These are phyloP conservation scores for Antechinus flavipes DNA, from an alignment of 2,113 vertebrate genomes.

Conservation along the genomic window DNA sequence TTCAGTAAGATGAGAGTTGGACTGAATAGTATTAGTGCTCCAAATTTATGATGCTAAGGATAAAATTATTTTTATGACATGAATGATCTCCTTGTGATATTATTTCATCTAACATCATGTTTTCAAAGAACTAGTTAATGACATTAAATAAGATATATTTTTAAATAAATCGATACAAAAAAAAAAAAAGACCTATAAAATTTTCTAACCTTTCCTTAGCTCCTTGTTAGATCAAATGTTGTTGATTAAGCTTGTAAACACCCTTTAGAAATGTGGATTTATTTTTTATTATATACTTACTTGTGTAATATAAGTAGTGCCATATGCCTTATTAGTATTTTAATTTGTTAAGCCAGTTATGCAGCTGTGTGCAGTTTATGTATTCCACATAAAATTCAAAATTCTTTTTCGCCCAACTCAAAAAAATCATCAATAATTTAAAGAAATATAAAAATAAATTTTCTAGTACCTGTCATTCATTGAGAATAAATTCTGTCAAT, in stretches of 20 bases:
- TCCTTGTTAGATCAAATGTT: background rate
- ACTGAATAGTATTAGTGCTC: background rate
- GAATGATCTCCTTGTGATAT: background rate
- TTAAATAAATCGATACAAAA: background rate
- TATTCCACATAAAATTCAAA: constrained; percentile 16
- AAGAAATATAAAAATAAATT: constrained; percentile 42
- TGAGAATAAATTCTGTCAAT: constrained; percentile 2
- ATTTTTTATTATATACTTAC: constrained; percentile 18
- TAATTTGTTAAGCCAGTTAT: constrained; percentile 41
- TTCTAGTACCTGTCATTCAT: constrained; percentile 25
- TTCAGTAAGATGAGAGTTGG: background rate
- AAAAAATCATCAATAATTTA: constrained; percentile 55
- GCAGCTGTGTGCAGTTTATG: constrained; percentile 4
- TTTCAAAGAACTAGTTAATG: background rate
- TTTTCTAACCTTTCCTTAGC: background rate
- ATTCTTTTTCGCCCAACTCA: constrained; percentile 8
- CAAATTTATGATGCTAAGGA: background rate
- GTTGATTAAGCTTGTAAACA: background rate
- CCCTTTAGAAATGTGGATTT: constrained; percentile 19
- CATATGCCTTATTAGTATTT: constrained; percentile 34
- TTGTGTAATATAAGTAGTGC: background rate
- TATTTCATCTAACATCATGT: background rate
- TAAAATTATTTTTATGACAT: background rate
- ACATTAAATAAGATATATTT: background rate
- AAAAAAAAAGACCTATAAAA: background rate